phyloP scores from a whole-genome alignment of 1,140 invertebrate genomes.

The Caenorhabditis brenneri region DNA sequence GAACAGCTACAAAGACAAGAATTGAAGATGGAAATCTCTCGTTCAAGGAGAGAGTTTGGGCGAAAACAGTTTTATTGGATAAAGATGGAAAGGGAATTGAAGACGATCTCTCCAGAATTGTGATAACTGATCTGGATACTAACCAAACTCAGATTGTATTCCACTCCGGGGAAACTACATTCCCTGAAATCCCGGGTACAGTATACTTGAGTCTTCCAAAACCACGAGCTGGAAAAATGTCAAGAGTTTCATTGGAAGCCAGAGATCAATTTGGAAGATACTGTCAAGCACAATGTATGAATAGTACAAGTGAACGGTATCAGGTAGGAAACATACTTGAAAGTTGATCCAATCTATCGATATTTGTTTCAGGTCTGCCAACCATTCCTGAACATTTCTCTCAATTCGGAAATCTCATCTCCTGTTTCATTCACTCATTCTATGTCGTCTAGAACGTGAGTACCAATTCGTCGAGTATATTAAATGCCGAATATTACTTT shows the following conservation, averaged over 20 bases:
- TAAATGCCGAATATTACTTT: background rate
- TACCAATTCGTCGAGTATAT: constrained; percentile 57
- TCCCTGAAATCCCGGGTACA: constrained; percentile 66
- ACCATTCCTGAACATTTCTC: constrained; percentile 56
- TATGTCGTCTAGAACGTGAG: constrained; percentile 61
- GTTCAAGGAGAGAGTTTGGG: constrained; percentile 63
- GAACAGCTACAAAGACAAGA: background rate
- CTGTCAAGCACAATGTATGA: constrained; percentile 69
- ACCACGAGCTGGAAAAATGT: constrained; percentile 52
- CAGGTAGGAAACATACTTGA: no score
- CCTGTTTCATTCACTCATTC: constrained; percentile 70
- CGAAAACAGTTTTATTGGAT: constrained; percentile 65
- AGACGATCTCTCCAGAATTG: constrained; percentile 64
- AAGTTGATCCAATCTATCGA: no score
- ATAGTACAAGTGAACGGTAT: constrained; percentile 64
- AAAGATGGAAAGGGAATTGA: constrained; percentile 57
- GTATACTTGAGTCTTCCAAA: constrained; percentile 68
- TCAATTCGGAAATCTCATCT: constrained; percentile 51
- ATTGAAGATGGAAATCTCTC: constrained; percentile 18
- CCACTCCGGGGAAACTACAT: constrained; percentile 59
- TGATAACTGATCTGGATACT: constrained; percentile 54
- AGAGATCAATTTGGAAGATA: constrained; percentile 68
- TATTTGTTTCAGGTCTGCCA: constrained; percentile 68
- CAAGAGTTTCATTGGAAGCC: constrained; percentile 64
- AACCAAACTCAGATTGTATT: constrained; percentile 56